Conservation (phyloP, 92 coral and sea anemone genomes). For the Epizoanthus ramosus region DNA sequence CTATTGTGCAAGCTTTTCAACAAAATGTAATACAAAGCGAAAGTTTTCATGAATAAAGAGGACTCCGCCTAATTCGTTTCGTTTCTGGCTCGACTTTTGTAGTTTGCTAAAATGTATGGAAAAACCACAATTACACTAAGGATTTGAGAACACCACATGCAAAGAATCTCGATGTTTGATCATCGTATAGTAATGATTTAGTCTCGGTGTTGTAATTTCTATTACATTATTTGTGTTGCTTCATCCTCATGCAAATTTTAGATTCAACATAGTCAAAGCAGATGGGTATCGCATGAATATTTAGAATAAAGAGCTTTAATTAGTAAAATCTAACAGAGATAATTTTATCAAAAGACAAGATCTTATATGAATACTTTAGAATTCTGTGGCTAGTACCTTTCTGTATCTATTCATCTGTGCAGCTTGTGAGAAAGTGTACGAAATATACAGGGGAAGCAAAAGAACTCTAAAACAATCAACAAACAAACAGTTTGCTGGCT, state of each 20-base stretch:
- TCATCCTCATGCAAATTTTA: background rate
- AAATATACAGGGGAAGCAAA: constrained; percentile 49
- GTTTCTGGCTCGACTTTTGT: background rate
- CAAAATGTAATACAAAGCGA: background rate
- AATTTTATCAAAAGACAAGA: constrained; percentile 21
- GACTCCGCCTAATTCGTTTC: background rate
- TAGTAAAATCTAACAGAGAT: background rate
- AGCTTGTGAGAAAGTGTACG: constrained; percentile 35
- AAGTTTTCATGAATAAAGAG: background rate
- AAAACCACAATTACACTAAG: background rate
- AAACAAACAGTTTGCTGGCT: constrained; percentile 49
- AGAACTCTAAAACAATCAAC: constrained; percentile 70
- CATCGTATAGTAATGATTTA: no score
- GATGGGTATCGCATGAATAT: constrained; percentile 27
- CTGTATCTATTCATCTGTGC: constrained; percentile 22
- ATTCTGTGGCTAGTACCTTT: background rate
- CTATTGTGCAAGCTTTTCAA: background rate
- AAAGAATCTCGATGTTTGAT: no score
- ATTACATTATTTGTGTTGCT: background rate
- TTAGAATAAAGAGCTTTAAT: constrained; percentile 18
- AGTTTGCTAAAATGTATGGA: background rate
- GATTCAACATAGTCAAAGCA: constrained; percentile 15
- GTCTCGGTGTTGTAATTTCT: no score
- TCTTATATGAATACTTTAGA: constrained; percentile 16
- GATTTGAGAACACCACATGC: background rate